These are phyloP conservation scores for Squalus acanthias DNA, from an alignment of 2,797 vertebrate species.

Conservation along the genomic window DNA sequence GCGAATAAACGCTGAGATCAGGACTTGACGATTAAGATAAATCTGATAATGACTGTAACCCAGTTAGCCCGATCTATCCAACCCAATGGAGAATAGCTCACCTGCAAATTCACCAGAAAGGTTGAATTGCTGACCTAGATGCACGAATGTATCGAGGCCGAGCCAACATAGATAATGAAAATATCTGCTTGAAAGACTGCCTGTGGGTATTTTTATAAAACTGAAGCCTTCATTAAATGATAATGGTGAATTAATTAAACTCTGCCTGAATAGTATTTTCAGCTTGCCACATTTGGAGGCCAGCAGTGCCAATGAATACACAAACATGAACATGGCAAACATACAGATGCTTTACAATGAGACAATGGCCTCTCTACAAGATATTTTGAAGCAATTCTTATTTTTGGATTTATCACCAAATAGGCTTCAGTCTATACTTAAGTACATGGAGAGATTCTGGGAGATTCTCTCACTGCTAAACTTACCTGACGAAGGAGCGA, in stretches of 20 bases:
- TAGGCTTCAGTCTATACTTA: too few species aligned
- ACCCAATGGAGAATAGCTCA: neutral
- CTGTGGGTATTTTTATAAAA: neutral
- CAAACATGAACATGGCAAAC: neutral
- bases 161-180: neutral
- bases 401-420: too few species aligned
- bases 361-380: too few species aligned
- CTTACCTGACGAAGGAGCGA: too few species aligned
- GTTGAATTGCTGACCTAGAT: neutral
- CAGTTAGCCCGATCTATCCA: neutral
- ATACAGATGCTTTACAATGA: neutral
- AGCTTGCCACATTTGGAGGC: neutral
- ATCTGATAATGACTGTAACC: slow-evolving; percentile 4
- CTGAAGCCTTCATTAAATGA: neutral
- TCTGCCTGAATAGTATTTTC: neutral
- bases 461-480: too few species aligned
- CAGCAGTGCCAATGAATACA: too few species aligned
- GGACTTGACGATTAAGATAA: neutral
- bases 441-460: too few species aligned
- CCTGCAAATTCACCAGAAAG: neutral
- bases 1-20: neutral
- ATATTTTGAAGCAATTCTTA: too few species aligned
- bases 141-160: neutral
- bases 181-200: neutral
- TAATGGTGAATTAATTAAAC: neutral